phyloP scores from a whole-genome alignment of 2,888 invertebrate genomes.

The Tanytarsus gracilentus region DNA sequence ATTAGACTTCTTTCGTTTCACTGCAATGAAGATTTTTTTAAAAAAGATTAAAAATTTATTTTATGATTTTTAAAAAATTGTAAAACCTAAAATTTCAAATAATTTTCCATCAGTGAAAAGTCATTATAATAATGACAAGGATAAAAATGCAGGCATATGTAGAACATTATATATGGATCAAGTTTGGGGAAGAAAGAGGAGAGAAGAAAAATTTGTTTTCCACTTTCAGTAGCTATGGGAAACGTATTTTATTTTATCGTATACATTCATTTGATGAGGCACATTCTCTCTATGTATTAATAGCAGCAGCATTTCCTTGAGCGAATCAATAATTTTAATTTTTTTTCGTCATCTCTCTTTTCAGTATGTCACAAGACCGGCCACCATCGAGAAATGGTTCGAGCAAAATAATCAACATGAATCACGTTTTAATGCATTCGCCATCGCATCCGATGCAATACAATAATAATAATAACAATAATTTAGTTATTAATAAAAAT shows the following conservation, averaged over 20 bases:
- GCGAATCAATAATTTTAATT: background rate
- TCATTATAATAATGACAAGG: too few relatives aligned
- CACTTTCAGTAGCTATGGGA: conserved; percentile 6
- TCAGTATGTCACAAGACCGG: conserved; percentile 43
- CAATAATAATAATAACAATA: conserved; percentile 30
- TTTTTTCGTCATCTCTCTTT: conserved; percentile 30
- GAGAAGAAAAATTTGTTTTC: background rate
- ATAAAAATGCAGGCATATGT: too few relatives aligned
- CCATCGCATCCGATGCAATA: conserved; percentile 17
- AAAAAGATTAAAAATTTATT: too few relatives aligned
- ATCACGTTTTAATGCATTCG: conserved; percentile 33
- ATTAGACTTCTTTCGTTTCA: too few relatives aligned
- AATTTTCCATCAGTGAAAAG: too few relatives aligned
- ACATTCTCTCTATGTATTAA: background rate
- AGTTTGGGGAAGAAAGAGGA: background rate
- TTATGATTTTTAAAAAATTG: too few relatives aligned
- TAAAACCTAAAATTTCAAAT: too few relatives aligned
- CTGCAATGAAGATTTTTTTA: too few relatives aligned
- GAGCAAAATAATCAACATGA: conserved; percentile 29
- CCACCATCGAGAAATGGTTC: conserved; percentile 36
- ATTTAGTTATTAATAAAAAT: conserved; percentile 26
- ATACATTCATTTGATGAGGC: background rate
- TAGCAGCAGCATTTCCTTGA: too few relatives aligned
- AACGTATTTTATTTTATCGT: background rate
- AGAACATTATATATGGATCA: background rate